Conservation (phyloP, 2,888 invertebrate genomes). For the Ormia ochracea region DNA sequence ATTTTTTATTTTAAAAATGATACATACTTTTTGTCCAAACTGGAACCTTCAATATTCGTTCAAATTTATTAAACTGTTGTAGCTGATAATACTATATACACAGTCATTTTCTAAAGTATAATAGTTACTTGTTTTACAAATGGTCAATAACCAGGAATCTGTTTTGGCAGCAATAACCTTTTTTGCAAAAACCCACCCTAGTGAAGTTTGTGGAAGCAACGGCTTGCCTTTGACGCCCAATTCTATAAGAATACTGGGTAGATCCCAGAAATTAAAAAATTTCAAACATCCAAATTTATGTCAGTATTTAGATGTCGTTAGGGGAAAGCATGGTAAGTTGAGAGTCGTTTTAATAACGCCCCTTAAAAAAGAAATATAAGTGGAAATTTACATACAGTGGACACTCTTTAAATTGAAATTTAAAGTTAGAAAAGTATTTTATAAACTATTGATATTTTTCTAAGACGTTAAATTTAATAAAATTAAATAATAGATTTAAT, state of each 20-base stretch:
- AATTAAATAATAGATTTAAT: no score
- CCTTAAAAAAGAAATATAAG: no score
- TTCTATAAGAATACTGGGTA: slow-evolving; percentile 94
- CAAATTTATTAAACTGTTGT: no score
- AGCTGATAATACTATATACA: no score
- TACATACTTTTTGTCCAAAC: no score
- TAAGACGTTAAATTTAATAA: no score
- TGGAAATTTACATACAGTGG: no score
- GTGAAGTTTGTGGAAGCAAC: slow-evolving; percentile 95
- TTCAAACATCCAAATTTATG: slow-evolving; percentile 89
- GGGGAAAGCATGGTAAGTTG: slow-evolving; percentile 93
- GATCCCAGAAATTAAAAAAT: slow-evolving; percentile 88
- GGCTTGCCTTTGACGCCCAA: slow-evolving; percentile 97
- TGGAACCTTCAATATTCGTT: no score
- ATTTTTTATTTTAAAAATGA: no score
- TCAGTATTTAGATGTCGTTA: slow-evolving; percentile 91
- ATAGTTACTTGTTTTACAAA: background rate
- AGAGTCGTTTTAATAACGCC: background rate
- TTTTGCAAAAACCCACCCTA: slow-evolving; percentile 92
- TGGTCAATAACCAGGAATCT: slow-evolving; percentile 61
- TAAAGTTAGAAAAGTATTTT: no score
- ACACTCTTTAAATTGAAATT: no score
- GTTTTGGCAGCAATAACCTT: slow-evolving; percentile 90
- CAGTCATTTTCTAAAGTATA: background rate
- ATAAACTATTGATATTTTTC: no score